A percentile compares a stretch with the other conserved stretches of the same genome.
Evolutionary conservation across 2,888 invertebrate species (phyloP).

Genomic region (Clunio marinus): DNA sequence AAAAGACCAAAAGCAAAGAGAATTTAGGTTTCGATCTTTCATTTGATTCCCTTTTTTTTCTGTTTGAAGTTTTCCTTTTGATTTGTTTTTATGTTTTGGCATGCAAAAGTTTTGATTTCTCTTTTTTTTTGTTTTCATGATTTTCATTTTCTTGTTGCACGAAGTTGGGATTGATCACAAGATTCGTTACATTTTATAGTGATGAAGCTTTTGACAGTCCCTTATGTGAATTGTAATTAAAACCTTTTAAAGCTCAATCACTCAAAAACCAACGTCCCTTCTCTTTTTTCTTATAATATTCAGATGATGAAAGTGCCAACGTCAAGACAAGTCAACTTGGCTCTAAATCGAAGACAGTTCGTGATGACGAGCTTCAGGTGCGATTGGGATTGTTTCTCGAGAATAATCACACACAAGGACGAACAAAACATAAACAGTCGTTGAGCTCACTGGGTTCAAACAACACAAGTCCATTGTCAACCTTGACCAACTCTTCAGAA

Average conservation of each 20-base stretch:
- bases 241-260: neutral
- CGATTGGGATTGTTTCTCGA: constrained; percentile 76
- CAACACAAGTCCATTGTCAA: constrained; percentile 86
- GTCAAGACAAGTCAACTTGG: constrained; percentile 57
- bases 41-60: neutral
- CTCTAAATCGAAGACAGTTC: constrained; percentile 51
- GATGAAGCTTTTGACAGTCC: neutral
- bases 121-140: constrained; percentile 20
- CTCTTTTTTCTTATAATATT: neutral
- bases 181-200: neutral
- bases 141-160: neutral
- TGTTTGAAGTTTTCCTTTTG: constrained; percentile 11
- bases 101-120: neutral
- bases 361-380: constrained; percentile 73
- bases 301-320: constrained; percentile 70
- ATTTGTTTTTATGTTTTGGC: neutral
- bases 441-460: constrained; percentile 64
- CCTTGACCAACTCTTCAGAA: constrained; percentile 80
- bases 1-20: constrained; percentile 26
- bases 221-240: neutral
- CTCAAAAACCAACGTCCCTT: neutral
- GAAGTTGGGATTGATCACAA: neutral
- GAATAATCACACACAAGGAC: constrained; percentile 57
- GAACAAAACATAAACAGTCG: constrained; percentile 49
- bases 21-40: constrained; percentile 23